A percentile compares a stretch with the other conserved stretches of the same genome.
Evolutionary conservation across 2,113 vertebrate genomes (phyloP).

Genomic region (Panthera tigris): DNA sequence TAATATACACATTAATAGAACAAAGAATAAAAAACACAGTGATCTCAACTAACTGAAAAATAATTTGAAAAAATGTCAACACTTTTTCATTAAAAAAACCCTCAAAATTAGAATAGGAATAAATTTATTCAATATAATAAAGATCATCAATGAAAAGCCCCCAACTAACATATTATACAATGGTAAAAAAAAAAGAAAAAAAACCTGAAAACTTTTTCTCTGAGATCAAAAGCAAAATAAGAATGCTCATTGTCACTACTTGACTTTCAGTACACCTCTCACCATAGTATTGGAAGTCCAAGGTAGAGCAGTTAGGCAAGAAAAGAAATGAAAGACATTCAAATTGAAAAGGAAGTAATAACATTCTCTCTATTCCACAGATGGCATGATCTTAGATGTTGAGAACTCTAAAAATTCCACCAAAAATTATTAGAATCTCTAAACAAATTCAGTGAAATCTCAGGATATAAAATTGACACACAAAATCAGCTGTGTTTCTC

Average conservation of each 20-base stretch:
- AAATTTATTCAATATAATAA: background rate
- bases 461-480: background rate
- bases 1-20: background rate
- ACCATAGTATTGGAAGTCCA: background rate
- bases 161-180: background rate
- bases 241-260: background rate
- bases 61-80: background rate
- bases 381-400: background rate
- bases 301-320: background rate
- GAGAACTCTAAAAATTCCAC: background rate
- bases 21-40: background rate
- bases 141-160: background rate
- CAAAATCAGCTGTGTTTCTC: background rate
- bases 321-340: background rate
- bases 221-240: background rate
- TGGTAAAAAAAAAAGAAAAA: background rate
- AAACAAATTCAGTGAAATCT: background rate
- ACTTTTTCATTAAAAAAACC: background rate
- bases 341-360: background rate
- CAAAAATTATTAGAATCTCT: background rate
- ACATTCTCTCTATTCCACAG: background rate
- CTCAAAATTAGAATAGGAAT: background rate
- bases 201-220: background rate
- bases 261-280: background rate
- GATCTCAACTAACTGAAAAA: background rate